phyloP scores from a whole-genome alignment of 2,797 vertebrate species.

The Sphaeramia orbicularis region DNA sequence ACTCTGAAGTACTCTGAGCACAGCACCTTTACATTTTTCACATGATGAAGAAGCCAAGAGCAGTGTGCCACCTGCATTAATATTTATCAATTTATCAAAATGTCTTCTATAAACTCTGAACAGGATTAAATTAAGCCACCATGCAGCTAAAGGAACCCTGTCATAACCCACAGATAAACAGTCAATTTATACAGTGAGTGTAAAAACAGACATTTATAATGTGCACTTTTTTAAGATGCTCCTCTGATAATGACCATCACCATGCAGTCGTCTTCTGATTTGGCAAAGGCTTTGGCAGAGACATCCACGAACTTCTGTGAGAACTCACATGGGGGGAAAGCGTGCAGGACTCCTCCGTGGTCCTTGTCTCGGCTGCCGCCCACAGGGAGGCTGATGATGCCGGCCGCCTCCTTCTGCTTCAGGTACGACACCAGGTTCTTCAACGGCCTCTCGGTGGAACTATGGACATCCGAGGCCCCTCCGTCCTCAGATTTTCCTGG shows the following conservation, averaged over 20 bases:
- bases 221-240: slow-evolving; percentile 87
- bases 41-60: slow-evolving; percentile 36
- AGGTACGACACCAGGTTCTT: slow-evolving; percentile 99
- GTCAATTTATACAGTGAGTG: slow-evolving; percentile 21
- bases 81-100: slow-evolving; percentile 37
- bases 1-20: slow-evolving; percentile 44
- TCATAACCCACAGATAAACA: slow-evolving; percentile 55
- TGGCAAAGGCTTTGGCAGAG: slow-evolving; percentile 95
- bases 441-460: slow-evolving; percentile 93
- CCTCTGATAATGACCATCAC: slow-evolving; percentile 98
- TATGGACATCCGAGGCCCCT: slow-evolving; percentile 80
- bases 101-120: slow-evolving; percentile 33
- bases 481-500: slow-evolving; percentile 87
- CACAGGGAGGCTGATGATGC: slow-evolving; percentile 98
- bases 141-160: slow-evolving; percentile 33
- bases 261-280: slow-evolving; percentile 98
- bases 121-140: slow-evolving; percentile 40
- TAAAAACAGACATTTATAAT: slow-evolving; percentile 41
- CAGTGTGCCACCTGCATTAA: slow-evolving; percentile 19
- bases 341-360: slow-evolving; percentile 95
- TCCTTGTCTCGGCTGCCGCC: slow-evolving; percentile 96
- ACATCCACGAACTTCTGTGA: slow-evolving; percentile 98
- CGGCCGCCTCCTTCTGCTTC: slow-evolving; percentile 99
- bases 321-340: slow-evolving; percentile 98
- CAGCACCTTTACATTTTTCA: slow-evolving; percentile 44